Evolutionary conservation across 2,113 vertebrate species (phyloP), one percentile per base, ranked within the genome.

Genomic region (Pseudorectes ferrugineus): DNA sequence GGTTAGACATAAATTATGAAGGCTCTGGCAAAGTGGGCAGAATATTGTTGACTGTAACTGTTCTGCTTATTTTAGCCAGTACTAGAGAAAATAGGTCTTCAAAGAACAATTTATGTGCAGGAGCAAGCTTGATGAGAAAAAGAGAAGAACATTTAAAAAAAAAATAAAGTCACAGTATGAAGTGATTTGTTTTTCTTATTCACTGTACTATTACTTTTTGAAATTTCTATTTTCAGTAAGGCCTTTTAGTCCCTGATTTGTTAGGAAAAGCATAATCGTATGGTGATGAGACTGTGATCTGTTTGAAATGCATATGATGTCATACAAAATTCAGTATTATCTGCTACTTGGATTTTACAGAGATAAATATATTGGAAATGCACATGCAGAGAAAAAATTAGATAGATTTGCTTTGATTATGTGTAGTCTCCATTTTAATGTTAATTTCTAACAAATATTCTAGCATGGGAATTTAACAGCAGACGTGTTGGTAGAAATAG

Each of bases 1-100:
- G 90, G 79, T 91, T 93, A 95, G 96, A 93, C 95, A 97, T 96
- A 96, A 96, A 96, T 96, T 95, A 93, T 84, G 92, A 91, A 88
- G 61, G 82, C 80, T 96, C 58, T 85, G 65, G 79, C 46, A 90
- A 93, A 96, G 88, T 92, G 75, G 75, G 68, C 51, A 94, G 88
- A 63, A 82, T 90, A 96, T 94, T 95, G 78, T 97, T 93, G 83
- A 94, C 80, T 95, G 86, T 84, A 92, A 70, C 71, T 89, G 48
- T 78, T 97, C 87, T 75, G 55, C 76, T 96, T 96, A 94, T 97
- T 92, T 91, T 87, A 94, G 78, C 71, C 88, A 86, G 88, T 45
- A 79, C 63, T 42, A 61, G 75, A 81, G 87, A 96, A 86, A 93
- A 96, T 66, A 93, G 88, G 91, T 83, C 89, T 94, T 95, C 91